Base-by-base conservation (phyloP, 2,113 vertebrate genomes). In the Ctenodactylus gundi region DNA sequence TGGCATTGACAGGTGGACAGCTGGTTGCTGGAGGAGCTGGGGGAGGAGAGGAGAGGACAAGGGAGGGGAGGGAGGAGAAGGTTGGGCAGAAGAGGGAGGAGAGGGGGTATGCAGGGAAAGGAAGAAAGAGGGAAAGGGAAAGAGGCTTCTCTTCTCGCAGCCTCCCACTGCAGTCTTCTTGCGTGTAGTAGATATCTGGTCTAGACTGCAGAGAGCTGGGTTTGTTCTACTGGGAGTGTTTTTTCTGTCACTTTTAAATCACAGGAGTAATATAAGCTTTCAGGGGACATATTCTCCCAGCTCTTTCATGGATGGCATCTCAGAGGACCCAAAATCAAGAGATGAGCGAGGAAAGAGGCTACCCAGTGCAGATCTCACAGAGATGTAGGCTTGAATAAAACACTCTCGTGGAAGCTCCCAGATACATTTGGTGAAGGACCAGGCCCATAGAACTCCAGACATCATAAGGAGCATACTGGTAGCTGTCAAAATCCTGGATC, bases 391-490 rank as follows among this genome's bases (percentile, higher is more conserved):
- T 53, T 76, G 46, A 80, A 70, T 62, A 53, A 87, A 77, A 53
- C 4, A 44, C 46, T 17, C 21, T 67, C 58, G 21, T 9, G 0
- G 31, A 55, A 13, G 34, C 39, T 90, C 4, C n/a, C 11, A 5
- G 21, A 46, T 1, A 4, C 27, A 2, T 7, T 20, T 9, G 20
- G 6, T 4, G 0, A 13, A 4, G 10, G 31, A 25, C 12, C 4
- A 14, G 3, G 46, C 13, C 51, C 7, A 0, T 58, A 68, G 2
- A 57, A 64, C 11, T 13, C 15, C 15, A 57, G 46, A 34, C 36
- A 18, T 75, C 21, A 27, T 0, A 18, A 46, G 29, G 6, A 65
- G 11, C 15, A 21, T 20, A 4, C 44, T 46, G n/a, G n/a, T n/a
- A n/a, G n/a, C 18, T 65, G 6, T 92, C 18, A 90, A 83, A 86